These are phyloP conservation scores for Polypedilum pembai DNA, from an alignment of 1,140 invertebrate species.

Conservation along the genomic window DNA sequence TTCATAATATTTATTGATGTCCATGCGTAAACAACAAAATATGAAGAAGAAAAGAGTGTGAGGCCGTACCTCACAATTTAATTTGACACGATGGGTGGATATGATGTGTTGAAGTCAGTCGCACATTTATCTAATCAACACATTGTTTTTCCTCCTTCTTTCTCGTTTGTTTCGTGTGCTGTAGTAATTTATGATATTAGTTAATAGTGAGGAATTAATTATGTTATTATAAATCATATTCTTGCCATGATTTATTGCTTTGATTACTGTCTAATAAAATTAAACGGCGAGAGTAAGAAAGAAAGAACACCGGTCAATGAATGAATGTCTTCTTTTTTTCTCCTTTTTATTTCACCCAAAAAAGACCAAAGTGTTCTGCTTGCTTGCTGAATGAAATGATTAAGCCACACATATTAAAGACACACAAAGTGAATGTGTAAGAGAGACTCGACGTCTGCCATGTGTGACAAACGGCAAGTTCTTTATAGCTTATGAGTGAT, in stretches of 20 bases:
- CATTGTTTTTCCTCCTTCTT: conserved; percentile 5
- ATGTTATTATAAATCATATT: conserved; percentile 28
- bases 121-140: conserved; percentile 26
- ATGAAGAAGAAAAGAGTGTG: too few species aligned
- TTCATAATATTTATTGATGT: too few species aligned
- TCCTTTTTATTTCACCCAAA: too few species aligned
- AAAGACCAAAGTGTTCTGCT: too few species aligned
- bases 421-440: not conserved
- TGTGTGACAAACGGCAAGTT: not conserved
- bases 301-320: too few species aligned
- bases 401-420: not conserved
- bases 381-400: not conserved
- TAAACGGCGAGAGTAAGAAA: not conserved
- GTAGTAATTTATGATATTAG: conserved; percentile 20
- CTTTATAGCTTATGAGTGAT: not conserved
- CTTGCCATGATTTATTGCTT: conserved; percentile 18
- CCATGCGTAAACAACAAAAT: too few species aligned
- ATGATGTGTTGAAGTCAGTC: conserved; percentile 5
- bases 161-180: not conserved
- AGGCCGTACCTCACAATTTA: not conserved
- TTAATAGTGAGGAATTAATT: conserved; percentile 25
- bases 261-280: conserved; percentile 28
- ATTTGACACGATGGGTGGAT: not conserved
- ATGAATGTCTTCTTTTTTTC: too few species aligned
- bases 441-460: not conserved